A percentile compares a stretch with the other conserved stretches of the same genome.
phyloP scores from a whole-genome alignment of 1,140 invertebrate genomes.

The Dinothrombium tinctorium region DNA sequence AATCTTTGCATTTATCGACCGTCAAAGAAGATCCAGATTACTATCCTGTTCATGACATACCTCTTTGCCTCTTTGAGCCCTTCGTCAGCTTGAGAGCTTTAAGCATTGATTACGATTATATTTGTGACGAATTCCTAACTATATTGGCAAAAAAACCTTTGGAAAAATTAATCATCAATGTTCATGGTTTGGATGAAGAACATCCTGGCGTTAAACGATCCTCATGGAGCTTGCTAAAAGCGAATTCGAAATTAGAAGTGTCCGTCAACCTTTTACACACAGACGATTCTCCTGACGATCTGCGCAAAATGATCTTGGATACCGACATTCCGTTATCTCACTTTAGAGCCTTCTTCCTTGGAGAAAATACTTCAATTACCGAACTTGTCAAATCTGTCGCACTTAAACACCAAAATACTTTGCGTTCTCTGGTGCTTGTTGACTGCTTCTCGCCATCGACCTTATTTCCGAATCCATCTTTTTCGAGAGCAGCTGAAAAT shows the following conservation, averaged over 20 bases:
- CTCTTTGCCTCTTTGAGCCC: slow-evolving; percentile 26
- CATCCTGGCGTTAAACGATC: slow-evolving; percentile 34
- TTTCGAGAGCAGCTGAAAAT: slow-evolving; percentile 26
- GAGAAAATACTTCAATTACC: neutral
- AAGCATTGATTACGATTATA: slow-evolving; percentile 46
- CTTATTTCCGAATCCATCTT: slow-evolving; percentile 18
- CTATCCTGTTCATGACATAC: slow-evolving; percentile 33
- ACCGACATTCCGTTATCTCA: slow-evolving; percentile 44
- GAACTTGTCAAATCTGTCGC: slow-evolving; percentile 22
- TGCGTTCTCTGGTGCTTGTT: slow-evolving; percentile 41
- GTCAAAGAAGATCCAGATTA: slow-evolving; percentile 45
- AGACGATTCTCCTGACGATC: slow-evolving; percentile 33
- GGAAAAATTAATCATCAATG: slow-evolving; percentile 36
- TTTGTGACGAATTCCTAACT: slow-evolving; percentile 34
- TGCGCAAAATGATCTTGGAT: slow-evolving; percentile 35
- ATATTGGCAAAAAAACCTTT: slow-evolving; percentile 22
- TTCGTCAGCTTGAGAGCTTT: slow-evolving; percentile 28
- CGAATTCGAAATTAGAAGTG: slow-evolving; percentile 33
- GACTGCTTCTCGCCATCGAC: slow-evolving; percentile 28
- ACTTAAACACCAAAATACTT: slow-evolving; percentile 31
- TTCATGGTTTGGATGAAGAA: slow-evolving; percentile 36
- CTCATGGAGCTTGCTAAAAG: slow-evolving; percentile 35
- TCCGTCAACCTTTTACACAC: slow-evolving; percentile 46
- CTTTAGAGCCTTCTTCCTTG: slow-evolving; percentile 38
- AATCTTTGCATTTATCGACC: slow-evolving; percentile 35